phyloP scores from a whole-genome alignment of 2,888 invertebrate genomes.

The Mylabris sibirica region DNA sequence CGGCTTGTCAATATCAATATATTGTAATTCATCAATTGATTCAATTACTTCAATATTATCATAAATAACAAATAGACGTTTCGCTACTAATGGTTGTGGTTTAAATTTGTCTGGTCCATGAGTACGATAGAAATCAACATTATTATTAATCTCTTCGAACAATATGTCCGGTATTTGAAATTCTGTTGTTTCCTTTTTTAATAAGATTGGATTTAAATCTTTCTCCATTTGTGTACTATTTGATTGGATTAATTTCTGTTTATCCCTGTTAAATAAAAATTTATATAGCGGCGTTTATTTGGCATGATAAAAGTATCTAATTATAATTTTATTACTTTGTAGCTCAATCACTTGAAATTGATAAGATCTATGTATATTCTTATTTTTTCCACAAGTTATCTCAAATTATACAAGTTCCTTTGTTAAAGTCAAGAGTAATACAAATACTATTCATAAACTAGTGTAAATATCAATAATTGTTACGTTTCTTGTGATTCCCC shows the following conservation, averaged over 20 bases:
- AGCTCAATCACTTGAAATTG: neutral
- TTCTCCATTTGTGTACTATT: conserved; percentile 60
- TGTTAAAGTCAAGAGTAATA: too few species aligned
- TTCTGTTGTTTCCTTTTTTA: conserved; percentile 67
- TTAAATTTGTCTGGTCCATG: conserved; percentile 58
- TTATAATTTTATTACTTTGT: neutral
- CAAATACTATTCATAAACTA: too few species aligned
- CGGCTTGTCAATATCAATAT: conserved; percentile 67
- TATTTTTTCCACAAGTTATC: neutral
- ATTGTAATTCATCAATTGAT: conserved; percentile 68
- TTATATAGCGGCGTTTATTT: neutral
- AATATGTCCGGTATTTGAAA: conserved; percentile 75
- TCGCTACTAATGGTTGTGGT: conserved; percentile 68
- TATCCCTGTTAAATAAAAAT: conserved; percentile 64
- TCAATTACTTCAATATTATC: conserved; percentile 78
- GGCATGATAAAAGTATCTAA: neutral
- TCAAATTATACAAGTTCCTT: neutral
- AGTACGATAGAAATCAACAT: conserved; percentile 65
- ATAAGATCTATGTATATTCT: neutral
- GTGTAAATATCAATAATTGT: too few species aligned
- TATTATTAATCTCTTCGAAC: conserved; percentile 71
- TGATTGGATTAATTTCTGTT: conserved; percentile 60
- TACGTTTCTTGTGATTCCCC: too few species aligned
- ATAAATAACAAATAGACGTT: conserved; percentile 73
- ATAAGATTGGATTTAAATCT: conserved; percentile 63